phyloP scores from a whole-genome alignment of 1,140 invertebrate genomes.

The Pomacea maculata region DNA sequence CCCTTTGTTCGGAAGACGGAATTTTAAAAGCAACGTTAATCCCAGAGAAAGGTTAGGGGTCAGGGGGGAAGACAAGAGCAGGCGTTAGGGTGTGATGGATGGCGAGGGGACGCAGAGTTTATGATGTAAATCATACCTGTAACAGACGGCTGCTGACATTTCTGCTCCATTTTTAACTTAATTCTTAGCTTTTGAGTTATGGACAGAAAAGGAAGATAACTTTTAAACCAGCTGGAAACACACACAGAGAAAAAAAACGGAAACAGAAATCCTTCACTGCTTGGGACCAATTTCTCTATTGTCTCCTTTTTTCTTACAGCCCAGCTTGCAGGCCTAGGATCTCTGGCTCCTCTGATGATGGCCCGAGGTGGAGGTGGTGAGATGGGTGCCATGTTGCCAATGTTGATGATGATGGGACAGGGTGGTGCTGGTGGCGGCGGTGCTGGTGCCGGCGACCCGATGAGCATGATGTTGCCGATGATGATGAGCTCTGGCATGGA shows the following conservation, averaged over 20 bases:
- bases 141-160: no score
- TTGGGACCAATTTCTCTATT: background rate
- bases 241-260: background rate
- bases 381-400: background rate
- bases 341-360: slow-evolving; percentile 3
- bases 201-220: background rate
- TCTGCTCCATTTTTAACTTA: no score
- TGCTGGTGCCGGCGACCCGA: background rate
- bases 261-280: background rate
- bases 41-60: no score
- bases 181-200: no score
- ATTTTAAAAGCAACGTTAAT: no score
- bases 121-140: no score
- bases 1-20: no score
- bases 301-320: background rate
- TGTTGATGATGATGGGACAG: slow-evolving; percentile 7
- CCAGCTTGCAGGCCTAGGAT: background rate
- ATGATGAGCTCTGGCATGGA: background rate
- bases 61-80: no score
- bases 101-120: no score
- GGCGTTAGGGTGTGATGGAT: no score
- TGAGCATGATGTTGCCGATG: slow-evolving; percentile 3
- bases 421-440: background rate
- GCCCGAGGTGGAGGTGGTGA: slow-evolving; percentile 1
- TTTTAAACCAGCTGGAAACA: background rate